phyloP scores from a whole-genome alignment of 37 sponge, comb jelly and placozoan genomes.

The Agelas oroides region DNA sequence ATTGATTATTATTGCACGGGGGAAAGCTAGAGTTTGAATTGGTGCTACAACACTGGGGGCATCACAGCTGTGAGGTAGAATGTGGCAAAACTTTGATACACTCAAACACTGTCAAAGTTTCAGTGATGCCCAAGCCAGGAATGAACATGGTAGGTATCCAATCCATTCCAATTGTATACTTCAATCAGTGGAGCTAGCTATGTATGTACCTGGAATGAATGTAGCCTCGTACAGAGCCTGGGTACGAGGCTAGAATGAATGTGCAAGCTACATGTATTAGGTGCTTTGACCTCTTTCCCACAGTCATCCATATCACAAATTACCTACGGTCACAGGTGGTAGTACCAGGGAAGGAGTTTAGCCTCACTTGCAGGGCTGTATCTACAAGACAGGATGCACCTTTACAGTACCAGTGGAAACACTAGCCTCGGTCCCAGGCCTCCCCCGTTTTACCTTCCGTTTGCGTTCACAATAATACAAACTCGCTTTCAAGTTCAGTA shows the following conservation, averaged over 20 bases:
- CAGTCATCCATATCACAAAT: slow-evolving; percentile 1
- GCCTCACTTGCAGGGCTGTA: slow-evolving; percentile 26
- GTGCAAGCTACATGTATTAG: no score
- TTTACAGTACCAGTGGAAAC: slow-evolving; percentile 50
- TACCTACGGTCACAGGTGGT: slow-evolving; percentile 36
- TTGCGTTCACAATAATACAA: no score
- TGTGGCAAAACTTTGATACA: background rate
- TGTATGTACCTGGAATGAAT: no score
- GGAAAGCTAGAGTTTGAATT: background rate
- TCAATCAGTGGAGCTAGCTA: no score
- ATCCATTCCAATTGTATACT: no score
- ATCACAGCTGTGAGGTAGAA: slow-evolving; percentile 44
- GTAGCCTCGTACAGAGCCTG: no score
- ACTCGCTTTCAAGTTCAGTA: no score
- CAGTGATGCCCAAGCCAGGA: background rate
- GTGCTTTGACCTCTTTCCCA: no score
- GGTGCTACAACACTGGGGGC: slow-evolving; percentile 25
- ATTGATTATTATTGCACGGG: no score
- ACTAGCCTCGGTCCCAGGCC: no score
- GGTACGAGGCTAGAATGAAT: no score
- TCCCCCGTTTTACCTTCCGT: no score
- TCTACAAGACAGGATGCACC: background rate
- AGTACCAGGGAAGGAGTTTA: background rate
- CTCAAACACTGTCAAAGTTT: slow-evolving; percentile 6
- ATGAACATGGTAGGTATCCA: background rate